A percentile compares a stretch with the other conserved stretches of the same genome.
phyloP scores from a whole-genome alignment of 2,888 invertebrate species.

The Fabriciana adippe region DNA sequence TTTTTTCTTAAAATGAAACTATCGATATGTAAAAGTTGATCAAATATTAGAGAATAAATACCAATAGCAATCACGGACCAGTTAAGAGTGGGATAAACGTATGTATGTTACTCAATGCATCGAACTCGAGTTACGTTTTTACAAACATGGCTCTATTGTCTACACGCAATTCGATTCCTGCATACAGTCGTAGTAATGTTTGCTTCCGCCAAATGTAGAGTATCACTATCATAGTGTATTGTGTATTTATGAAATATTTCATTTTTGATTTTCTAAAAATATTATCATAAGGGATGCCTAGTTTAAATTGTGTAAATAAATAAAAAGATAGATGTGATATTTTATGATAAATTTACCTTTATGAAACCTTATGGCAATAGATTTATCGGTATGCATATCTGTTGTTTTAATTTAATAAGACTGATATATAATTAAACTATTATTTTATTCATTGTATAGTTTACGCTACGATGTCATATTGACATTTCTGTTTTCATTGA shows the following conservation, averaged over 20 bases:
- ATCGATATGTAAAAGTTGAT: too few relatives aligned
- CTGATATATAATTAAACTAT: background rate
- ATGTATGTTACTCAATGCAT: too few relatives aligned
- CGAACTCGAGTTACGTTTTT: background rate
- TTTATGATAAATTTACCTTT: background rate
- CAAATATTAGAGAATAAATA: background rate
- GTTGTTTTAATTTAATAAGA: background rate
- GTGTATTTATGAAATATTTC: background rate
- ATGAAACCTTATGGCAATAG: background rate
- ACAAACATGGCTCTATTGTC: background rate
- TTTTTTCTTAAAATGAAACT: too few relatives aligned
- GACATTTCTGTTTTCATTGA: conserved; percentile 5
- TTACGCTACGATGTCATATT: background rate
- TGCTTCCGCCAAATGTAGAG: background rate
- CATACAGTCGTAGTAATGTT: background rate
- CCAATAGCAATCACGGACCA: background rate
- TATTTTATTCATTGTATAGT: background rate
- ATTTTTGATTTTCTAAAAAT: background rate
- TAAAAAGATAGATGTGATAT: too few relatives aligned
- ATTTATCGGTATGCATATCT: background rate
- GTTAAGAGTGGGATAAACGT: background rate
- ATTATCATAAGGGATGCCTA: too few relatives aligned
- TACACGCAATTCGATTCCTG: conserved; percentile 7
- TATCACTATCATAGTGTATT: background rate
- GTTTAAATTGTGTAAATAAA: too few relatives aligned